phyloP scores from a whole-genome alignment of 2,797 vertebrate species.

The Mico argentatus region DNA sequence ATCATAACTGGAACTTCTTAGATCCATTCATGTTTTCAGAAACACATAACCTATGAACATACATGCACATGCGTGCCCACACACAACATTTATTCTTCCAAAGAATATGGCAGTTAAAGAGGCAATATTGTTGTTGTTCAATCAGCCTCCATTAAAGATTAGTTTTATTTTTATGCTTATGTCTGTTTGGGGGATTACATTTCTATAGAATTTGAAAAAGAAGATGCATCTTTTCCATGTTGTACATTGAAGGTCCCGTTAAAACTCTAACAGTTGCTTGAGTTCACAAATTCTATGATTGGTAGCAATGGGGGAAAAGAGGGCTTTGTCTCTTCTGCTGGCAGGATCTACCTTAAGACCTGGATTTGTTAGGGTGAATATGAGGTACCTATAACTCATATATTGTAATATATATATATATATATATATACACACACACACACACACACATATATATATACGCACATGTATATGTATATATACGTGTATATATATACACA shows the following conservation, averaged over 20 bases:
- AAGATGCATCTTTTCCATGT: slow-evolving; percentile 3
- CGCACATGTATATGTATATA: too few species aligned
- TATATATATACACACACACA: too few species aligned
- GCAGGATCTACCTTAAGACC: neutral
- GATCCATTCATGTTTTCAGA: neutral
- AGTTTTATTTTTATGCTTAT: slow-evolving; percentile 34
- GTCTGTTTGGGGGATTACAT: neutral
- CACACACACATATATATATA: too few species aligned
- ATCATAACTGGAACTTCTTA: neutral
- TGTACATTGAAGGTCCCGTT: neutral
- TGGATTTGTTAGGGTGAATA: neutral
- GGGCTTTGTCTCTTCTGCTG: neutral
- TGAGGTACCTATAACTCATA: neutral
- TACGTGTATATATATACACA: too few species aligned
- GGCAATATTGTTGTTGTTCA: slow-evolving; percentile 8
- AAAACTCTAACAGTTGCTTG: slow-evolving; percentile 44
- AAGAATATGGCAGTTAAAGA: slow-evolving; percentile 35
- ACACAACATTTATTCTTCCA: neutral
- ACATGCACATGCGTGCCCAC: too few species aligned
- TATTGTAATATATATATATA: too few species aligned
- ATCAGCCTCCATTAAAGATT: slow-evolving; percentile 41
- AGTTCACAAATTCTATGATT: neutral
- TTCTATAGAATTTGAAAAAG: slow-evolving; percentile 39
- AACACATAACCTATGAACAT: neutral
- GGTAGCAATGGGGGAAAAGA: neutral